phyloP scores from a whole-genome alignment of 2,113 vertebrate genomes.

The zebrafish (Danio rerio) region GRCz12tu NC_133183.1:4159501-4160000 shows the following conservation, averaged over 20 bases:
- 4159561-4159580: background rate
- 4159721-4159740: slow-evolving; percentile 85
- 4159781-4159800: slow-evolving; percentile 99
- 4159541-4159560: background rate
- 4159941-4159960: slow-evolving; percentile 58
- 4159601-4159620: slow-evolving; percentile 69
- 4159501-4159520: background rate
- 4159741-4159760: slow-evolving; percentile 86
- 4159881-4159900: slow-evolving; percentile 59
- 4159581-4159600: background rate
- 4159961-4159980: slow-evolving; percentile 72
- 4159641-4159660: slow-evolving; percentile 87
- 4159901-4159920: slow-evolving; percentile 72
- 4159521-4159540: background rate
- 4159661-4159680: slow-evolving; percentile 88
- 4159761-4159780: slow-evolving; percentile 95
- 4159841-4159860: slow-evolving; percentile 69
- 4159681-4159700: slow-evolving; percentile 81
- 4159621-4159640: slow-evolving; percentile 80
- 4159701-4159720: slow-evolving; percentile 94
- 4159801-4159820: slow-evolving; percentile 99
- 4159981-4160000: slow-evolving; percentile 64
- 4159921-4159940: slow-evolving; percentile 67
- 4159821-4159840: slow-evolving; percentile 77
- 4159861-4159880: slow-evolving; percentile 50